Evolutionary conservation across 2,797 vertebrate species (phyloP).

Genomic region (Megalops cyprinoides): DNA sequence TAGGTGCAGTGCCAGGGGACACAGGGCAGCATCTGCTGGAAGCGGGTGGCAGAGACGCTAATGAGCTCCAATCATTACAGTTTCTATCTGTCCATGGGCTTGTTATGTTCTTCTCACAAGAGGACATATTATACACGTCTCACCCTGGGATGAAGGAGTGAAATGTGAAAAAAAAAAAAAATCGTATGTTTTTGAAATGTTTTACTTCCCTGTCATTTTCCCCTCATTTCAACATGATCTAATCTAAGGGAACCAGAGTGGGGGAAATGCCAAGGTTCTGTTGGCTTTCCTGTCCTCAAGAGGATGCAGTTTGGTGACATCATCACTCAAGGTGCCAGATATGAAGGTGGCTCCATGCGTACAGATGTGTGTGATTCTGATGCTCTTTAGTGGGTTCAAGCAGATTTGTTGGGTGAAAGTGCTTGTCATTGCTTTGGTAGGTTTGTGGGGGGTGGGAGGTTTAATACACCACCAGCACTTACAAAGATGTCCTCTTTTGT

Average conservation of each 20-base stretch:
- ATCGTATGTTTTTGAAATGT: not conserved
- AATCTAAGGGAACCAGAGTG: not conserved
- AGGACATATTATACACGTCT: constrained; percentile 46
- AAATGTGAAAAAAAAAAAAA: not conserved
- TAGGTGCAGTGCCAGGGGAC: not conserved
- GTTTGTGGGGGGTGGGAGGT: not conserved
- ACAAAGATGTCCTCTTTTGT: not conserved
- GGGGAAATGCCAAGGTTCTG: not conserved
- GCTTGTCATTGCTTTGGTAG: not conserved
- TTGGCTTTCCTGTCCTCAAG: not conserved
- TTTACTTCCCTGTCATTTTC: constrained; percentile 17
- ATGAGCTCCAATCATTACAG: constrained; percentile 69
- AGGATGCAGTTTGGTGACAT: not conserved
- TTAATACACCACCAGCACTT: not conserved
- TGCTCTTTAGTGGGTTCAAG: not conserved
- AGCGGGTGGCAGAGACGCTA: constrained; percentile 52
- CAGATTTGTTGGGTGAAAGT: not conserved
- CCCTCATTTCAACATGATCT: not conserved
- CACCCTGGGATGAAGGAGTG: constrained; percentile 12
- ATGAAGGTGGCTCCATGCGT: not conserved
- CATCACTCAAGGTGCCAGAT: not conserved
- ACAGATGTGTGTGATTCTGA: not conserved
- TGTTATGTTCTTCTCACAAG: constrained; percentile 34
- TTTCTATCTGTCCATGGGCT: constrained; percentile 55
- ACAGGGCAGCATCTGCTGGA: constrained; percentile 48